A percentile compares a stretch with the other conserved stretches of the same genome.
These are phyloP conservation scores for Scaeva pyrastri DNA, from an alignment of 2,888 invertebrate genomes.

Conservation along the genomic window DNA sequence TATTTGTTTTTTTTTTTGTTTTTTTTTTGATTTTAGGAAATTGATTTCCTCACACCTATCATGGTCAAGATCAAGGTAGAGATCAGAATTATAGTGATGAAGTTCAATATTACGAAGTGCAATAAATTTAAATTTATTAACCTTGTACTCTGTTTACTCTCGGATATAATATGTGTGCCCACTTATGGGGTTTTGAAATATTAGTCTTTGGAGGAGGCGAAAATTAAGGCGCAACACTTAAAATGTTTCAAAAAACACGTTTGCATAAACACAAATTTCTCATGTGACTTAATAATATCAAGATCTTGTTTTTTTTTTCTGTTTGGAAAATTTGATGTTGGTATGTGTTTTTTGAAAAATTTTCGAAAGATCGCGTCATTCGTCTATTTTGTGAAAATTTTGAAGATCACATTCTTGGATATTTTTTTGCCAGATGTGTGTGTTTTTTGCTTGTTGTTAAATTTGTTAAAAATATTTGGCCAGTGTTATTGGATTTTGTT, in stretches of 20 bases:
- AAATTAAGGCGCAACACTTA: background rate
- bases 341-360: background rate
- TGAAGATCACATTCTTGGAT: background rate
- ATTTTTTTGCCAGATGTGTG: constrained; percentile 24
- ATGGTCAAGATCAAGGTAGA: constrained; percentile 66
- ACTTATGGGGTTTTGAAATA: background rate
- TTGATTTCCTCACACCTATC: constrained; percentile 43
- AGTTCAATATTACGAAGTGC: constrained; percentile 37
- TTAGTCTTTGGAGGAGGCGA: background rate
- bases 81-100: constrained; percentile 8
- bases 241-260: constrained; percentile 19
- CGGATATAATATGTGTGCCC: too few relatives aligned
- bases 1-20: background rate
- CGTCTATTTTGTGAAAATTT: background rate
- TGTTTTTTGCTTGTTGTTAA: background rate
- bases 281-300: too few relatives aligned
- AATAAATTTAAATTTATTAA: constrained; percentile 3
- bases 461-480: background rate
- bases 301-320: too few relatives aligned
- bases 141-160: too few relatives aligned
- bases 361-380: constrained; percentile 19
- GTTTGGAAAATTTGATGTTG: too few relatives aligned
- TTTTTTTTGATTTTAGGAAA: too few relatives aligned
- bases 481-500: constrained; percentile 6
- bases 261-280: background rate